Evolutionary conservation across 1,140 invertebrate genomes (phyloP).

Genomic region (Ctenoplectra terminalis): DNA sequence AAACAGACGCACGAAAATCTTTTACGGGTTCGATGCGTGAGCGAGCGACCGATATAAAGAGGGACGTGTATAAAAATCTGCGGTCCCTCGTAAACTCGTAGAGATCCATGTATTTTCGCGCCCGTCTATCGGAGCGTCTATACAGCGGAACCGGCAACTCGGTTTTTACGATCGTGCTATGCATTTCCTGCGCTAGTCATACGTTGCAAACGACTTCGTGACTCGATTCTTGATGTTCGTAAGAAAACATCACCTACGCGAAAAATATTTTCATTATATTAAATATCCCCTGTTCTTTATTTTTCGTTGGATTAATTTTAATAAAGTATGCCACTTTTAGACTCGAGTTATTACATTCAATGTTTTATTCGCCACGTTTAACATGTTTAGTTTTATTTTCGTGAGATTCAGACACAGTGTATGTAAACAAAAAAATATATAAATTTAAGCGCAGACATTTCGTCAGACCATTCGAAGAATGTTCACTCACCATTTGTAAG

Average conservation of each 20-base stretch:
- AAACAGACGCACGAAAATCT: slow-evolving; percentile 62
- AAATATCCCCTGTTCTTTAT: neutral
- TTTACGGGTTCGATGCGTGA: slow-evolving; percentile 71
- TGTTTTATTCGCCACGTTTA: too few relatives aligned
- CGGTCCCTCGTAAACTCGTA: slow-evolving; percentile 59
- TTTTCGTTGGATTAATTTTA: neutral
- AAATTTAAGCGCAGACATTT: too few relatives aligned
- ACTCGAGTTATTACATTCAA: neutral
- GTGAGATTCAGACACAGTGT: too few relatives aligned
- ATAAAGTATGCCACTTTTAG: neutral
- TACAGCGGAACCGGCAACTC: neutral
- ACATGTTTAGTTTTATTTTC: too few relatives aligned
- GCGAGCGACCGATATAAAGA: slow-evolving; percentile 26
- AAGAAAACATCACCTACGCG: neutral
- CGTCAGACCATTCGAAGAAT: too few relatives aligned
- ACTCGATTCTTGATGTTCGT: slow-evolving; percentile 34
- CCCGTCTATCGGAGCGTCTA: slow-evolving; percentile 38
- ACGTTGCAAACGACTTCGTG: slow-evolving; percentile 57
- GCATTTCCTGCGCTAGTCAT: slow-evolving; percentile 45
- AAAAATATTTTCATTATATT: neutral
- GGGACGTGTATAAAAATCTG: slow-evolving; percentile 54
- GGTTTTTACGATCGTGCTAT: slow-evolving; percentile 52
- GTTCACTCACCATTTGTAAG: slow-evolving; percentile 81
- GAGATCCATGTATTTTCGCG: slow-evolving; percentile 54
- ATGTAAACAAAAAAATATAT: too few relatives aligned